Evolutionary conservation across 2,888 invertebrate genomes (phyloP).

Genomic region (Patella ulyssiponensis): DNA sequence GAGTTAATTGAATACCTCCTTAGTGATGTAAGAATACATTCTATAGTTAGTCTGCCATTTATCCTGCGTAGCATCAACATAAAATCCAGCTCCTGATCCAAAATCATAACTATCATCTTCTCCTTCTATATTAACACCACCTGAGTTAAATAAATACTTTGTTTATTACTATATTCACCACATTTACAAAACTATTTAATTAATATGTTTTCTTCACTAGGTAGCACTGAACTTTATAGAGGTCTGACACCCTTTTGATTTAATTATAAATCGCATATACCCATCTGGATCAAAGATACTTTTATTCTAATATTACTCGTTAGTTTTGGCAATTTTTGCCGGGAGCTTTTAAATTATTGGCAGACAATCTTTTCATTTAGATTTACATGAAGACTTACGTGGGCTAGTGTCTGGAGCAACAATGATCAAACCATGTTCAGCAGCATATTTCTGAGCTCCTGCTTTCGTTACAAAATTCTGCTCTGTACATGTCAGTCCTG

Average conservation of each 20-base stretch:
- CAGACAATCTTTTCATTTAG: no score
- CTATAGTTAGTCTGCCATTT: constrained; percentile 94
- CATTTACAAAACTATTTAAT: no score
- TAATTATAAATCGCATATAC: no score
- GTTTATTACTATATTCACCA: no score
- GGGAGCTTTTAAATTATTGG: no score
- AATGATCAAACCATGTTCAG: constrained; percentile 87
- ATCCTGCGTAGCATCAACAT: constrained; percentile 90
- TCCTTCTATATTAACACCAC: constrained; percentile 89
- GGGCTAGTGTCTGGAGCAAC: constrained; percentile 98
- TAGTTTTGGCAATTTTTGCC: no score
- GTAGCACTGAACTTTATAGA: no score
- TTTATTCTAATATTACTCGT: no score
- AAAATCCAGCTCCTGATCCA: constrained; percentile 95
- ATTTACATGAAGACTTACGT: constrained; percentile 66
- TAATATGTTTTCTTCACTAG: no score
- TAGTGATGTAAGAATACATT: constrained; percentile 96
- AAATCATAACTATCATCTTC: constrained; percentile 95
- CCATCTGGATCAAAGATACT: no score
- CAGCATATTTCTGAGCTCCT: constrained; percentile 93
- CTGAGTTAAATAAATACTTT: constrained; percentile 57
- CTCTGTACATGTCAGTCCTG: constrained; percentile 90
- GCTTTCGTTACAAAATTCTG: constrained; percentile 96
- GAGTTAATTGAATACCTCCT: constrained; percentile 75
- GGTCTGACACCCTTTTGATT: no score